Evolutionary conservation across 2,797 vertebrate genomes (phyloP), one percentile per base, ranked within the genome.

Genomic region (Psittacula echo): DNA sequence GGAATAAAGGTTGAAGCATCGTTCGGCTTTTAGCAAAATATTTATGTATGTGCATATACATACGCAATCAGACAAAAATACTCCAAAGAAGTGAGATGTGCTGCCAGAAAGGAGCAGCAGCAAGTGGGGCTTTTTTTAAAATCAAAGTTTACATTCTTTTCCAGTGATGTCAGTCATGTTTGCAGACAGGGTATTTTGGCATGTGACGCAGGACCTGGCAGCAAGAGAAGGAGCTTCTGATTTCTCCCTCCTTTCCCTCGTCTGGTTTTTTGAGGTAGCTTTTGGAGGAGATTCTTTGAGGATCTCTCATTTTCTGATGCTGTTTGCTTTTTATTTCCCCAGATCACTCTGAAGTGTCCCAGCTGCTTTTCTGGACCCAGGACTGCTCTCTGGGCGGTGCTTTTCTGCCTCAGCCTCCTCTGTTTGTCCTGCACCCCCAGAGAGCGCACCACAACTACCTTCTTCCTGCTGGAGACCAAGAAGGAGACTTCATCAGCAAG

Each of bases 111-210:
- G 67, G 51, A 95, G 84, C 67, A 75, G 73, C 11, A 7, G 84
- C 84, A 88, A 94, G 86, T 0, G 0, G 26, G 75, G 44, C 42
- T 89, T 93, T 88, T 86, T 93, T 87, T 66, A 23, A 0, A 15
- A 96, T 91, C 85, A 92, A 92, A 93, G 95, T 95, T 96, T 96
- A 95, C 93, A 92, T 95, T 94, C 92, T 92, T 90, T 41, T 56
- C 29, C 51, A 58, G 27, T 85, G 85, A 94, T 96, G 91, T 91
- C 87, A 94, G 93, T 96, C 94, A 86, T 41, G 81, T 93, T 89
- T 86, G 64, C 64, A 87, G 89, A 85, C 58, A 89, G 78, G 91
- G 68, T 65, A 82, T n/a, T 80, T 71, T 0, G 1, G 41, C 2
- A 2, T 23, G 24, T 5, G 3, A 71, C 4, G 4, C 45, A 24